These are phyloP conservation scores for Schlechtendalia chinensis DNA, from an alignment of 1,140 invertebrate species.

Conservation along the genomic window DNA sequence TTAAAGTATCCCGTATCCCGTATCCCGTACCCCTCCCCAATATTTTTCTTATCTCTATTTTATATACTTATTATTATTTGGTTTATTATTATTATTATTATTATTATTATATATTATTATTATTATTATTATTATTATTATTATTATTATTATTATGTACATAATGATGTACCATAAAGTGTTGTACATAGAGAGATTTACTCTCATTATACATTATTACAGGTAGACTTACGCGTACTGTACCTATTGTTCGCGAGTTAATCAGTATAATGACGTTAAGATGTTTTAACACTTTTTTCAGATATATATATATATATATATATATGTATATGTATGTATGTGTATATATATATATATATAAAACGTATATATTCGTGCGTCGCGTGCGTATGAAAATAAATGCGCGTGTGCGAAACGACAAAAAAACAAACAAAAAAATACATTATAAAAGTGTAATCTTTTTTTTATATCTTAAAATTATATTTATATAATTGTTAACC, in stretches of 20 bases:
- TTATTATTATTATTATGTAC: constrained; percentile 26
- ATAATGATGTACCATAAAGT: constrained; percentile 44
- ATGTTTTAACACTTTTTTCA: constrained; percentile 42
- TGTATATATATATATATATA: no score
- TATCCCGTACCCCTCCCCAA: neutral
- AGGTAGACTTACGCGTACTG: constrained; percentile 40
- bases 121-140: neutral
- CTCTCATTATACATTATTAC: constrained; percentile 45
- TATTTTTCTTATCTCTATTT: constrained; percentile 32
- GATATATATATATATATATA: neutral
- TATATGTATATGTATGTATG: no score
- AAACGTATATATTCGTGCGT: constrained; percentile 16
- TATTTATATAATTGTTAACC: constrained; percentile 49
- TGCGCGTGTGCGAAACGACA: neutral
- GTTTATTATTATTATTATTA: constrained; percentile 31
- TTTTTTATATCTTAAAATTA: constrained; percentile 47
- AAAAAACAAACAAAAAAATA: constrained; percentile 9
- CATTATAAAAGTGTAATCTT: constrained; percentile 45
- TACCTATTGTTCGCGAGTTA: constrained; percentile 46
- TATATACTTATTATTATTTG: constrained; percentile 48
- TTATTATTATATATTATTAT: neutral
- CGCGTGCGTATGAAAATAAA: constrained; percentile 10
- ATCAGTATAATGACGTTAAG: constrained; percentile 49
- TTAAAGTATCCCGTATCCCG: neutral
- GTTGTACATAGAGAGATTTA: constrained; percentile 47